phyloP scores from a whole-genome alignment of 2,888 invertebrate species.

The Maniola hyperantus region DNA sequence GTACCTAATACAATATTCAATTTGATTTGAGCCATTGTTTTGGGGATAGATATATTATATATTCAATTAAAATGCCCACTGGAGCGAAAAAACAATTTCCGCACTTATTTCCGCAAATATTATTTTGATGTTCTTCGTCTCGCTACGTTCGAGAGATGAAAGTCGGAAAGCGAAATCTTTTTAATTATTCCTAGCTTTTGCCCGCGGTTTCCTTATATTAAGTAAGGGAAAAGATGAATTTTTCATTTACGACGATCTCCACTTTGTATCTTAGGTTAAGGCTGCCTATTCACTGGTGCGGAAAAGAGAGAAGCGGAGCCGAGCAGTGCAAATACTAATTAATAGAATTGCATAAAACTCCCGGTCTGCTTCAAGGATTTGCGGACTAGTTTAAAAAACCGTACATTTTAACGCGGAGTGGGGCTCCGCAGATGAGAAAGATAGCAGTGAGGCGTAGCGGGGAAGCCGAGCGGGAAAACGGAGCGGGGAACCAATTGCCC shows the following conservation, averaged over 20 bases:
- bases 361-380: no score
- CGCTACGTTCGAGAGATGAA: slow-evolving; percentile 4
- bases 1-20: slow-evolving; percentile 1
- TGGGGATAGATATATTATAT: slow-evolving; percentile 26
- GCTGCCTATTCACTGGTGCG: no score
- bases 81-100: slow-evolving; percentile 46
- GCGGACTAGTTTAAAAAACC: no score
- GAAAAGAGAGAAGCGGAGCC: no score
- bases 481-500: no score
- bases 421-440: no score
- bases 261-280: no score
- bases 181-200: slow-evolving; percentile 6
- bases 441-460: no score
- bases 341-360: no score
- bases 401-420: no score
- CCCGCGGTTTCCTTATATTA: background rate
- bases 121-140: slow-evolving; percentile 36
- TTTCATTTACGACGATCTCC: background rate
- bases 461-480: no score
- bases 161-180: background rate
- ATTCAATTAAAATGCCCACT: slow-evolving; percentile 44
- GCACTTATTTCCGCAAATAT: slow-evolving; percentile 38
- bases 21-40: slow-evolving; percentile 30
- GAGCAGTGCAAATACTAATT: no score
- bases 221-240: background rate